Evolutionary conservation across 2,113 vertebrate species (phyloP), one percentile per base, ranked within the genome.

Genomic region (Mola mola): DNA sequence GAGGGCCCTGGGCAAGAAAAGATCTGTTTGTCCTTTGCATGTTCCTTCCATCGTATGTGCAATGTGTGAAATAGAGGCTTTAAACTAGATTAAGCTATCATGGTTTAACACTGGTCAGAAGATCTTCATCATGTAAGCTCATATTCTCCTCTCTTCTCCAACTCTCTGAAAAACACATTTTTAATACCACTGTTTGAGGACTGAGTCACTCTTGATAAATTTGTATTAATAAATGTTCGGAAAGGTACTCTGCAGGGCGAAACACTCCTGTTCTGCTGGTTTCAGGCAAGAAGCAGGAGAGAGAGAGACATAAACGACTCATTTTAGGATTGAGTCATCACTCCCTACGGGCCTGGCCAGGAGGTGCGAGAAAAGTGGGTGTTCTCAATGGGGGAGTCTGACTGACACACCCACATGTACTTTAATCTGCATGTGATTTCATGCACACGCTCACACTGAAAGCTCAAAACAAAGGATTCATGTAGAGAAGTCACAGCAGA

Each of bases 301-400:
- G 43, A 43, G 41, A 67, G 47, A 60, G 50, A 78, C 33, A n/a
- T n/a, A n/a, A 38, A 43, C 59, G 43, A 56, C 36, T 75, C 12
- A 75, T 72, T 83, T 17, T 58, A 64, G 37, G 20, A 8, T 41
- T 83, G 84, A 88, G 70, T 89, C 83, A 86, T 75, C 59, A 9
- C 19, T 72, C 76, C 62, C 37, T 46, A 57, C 41, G 5, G 22
- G 28, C 59, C 52, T 41, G 59, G 57, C 44, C 58, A 78, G 61
- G 82, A 86, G 81, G 73, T 79, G 79, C 3, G 36, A 69, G 61
- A 65, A 73, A 67, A 64, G 79, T 78, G 66, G 68, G 80, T 38
- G 74, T 80, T 82, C 29, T 79, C 21, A 56, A 46, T 64, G 71
- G 66, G 77, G 78, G 79, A 70, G 77, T 55, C 75, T 75, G 78